Base-by-base conservation (phyloP, 2,113 vertebrate genomes). In the Corvus cornix region DNA sequence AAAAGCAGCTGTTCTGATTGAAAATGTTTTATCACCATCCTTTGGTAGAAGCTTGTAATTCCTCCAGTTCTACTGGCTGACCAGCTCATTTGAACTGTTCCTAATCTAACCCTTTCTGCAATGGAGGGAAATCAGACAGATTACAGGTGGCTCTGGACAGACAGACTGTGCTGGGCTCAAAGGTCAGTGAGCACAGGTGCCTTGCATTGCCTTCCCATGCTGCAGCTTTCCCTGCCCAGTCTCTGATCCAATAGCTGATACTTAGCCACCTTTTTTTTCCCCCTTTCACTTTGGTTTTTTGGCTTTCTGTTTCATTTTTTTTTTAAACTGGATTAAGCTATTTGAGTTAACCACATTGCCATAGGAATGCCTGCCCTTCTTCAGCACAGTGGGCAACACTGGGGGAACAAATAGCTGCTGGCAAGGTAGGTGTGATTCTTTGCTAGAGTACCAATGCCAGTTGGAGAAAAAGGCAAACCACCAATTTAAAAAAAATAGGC, bases 21-120 rank as follows among this genome's bases (percentile, higher is more conserved):
- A 83, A 90, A 92, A 89, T 60, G 79, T 86, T 94, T 86, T 88
- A 88, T 94, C 95, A 77, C 85, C 55, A 84, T 92, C 79, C 92
- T 43, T 96, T 86, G 90, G 76, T 80, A 74, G 76, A 86, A 93
- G 52, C 16, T 63, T 44, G 37, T 51, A 92, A 62, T 33, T 95
- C 68, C n/a, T 64, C 19, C n/a, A 35, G 35, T 79, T 70, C 60
- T 67, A 3, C 39, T 86, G 51, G 39, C 60, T 67, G 51, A 44
- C 63, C 55, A 28, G 24, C n/a, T 96, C 28, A 27, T 91, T 69
- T 76, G 26, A 62, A 7, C 67, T 74, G 35, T 39, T 68, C 35
- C 63, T 63, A 9, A 56, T 24, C 46, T 28, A 1, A 33, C 33
- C 31, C n/a, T 53, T 63, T 62, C 35, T 70, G 31, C 28, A 66